phyloP scores from a whole-genome alignment of 1,140 invertebrate species.

The Zaprionus kolodkinae region DNA sequence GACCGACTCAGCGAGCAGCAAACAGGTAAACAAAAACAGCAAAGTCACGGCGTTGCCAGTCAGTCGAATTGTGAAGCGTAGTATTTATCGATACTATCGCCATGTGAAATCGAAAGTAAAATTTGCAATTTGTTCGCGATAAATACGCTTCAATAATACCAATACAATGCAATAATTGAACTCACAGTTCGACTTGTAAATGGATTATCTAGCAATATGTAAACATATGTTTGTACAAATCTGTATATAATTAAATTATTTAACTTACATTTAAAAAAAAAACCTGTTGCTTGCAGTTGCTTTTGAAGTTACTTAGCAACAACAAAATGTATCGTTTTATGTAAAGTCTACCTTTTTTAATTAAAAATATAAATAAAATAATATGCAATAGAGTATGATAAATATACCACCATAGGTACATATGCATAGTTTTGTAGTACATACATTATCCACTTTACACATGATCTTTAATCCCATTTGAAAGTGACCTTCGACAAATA shows the following conservation, averaged over 20 bases:
- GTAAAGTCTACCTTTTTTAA: not conserved
- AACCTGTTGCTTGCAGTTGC: not conserved
- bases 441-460: not conserved
- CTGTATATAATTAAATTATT: too few relatives aligned
- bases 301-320: not conserved
- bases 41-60: conserved; percentile 15
- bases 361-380: too few relatives aligned
- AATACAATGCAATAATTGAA: not conserved
- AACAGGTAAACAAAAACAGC: conserved; percentile 51
- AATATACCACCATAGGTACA: too few relatives aligned
- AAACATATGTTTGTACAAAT: too few relatives aligned
- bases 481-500: not conserved
- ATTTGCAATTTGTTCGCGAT: not conserved
- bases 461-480: not conserved
- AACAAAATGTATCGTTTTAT: not conserved
- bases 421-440: not conserved
- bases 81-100: conserved; percentile 33
- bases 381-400: too few relatives aligned
- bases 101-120: not conserved
- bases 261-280: not conserved
- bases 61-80: not conserved
- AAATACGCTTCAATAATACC: not conserved
- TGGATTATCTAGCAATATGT: not conserved
- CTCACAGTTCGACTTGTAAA: not conserved
- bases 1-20: conserved; percentile 12